A percentile compares a stretch with the other conserved stretches of the same genome.
Evolutionary conservation across 2,888 invertebrate species (phyloP).

Genomic region (Adela reaumurella): DNA sequence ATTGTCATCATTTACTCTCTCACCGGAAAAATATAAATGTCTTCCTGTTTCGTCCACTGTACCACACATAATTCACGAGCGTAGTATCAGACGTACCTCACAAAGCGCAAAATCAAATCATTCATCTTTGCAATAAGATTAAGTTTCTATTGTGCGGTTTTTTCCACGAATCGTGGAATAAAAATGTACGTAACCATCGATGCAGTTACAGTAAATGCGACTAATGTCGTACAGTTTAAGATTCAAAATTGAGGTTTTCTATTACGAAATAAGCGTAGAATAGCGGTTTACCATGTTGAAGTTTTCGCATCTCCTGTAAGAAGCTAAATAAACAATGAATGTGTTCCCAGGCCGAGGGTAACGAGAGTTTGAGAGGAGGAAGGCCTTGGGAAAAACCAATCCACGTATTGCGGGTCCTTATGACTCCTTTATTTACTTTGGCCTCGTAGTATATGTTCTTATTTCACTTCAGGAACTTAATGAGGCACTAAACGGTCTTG

Average conservation of each 20-base stretch:
- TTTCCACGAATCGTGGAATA: background rate
- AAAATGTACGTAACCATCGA: background rate
- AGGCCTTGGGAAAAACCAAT: background rate
- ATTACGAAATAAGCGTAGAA: no score
- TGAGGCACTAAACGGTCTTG: no score
- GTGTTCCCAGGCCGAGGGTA: background rate
- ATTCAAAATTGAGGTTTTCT: no score
- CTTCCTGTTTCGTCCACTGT: background rate
- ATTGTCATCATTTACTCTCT: slow-evolving; percentile 2
- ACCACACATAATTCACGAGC: no score
- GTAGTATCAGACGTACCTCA: no score
- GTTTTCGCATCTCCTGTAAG: background rate
- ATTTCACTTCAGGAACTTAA: no score
- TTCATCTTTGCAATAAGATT: no score
- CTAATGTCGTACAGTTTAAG: no score
- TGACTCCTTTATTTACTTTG: background rate
- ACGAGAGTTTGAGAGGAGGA: background rate
- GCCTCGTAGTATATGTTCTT: background rate
- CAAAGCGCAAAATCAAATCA: no score
- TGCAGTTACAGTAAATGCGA: background rate
- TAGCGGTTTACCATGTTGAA: background rate
- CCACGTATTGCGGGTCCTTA: background rate
- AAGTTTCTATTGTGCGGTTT: no score
- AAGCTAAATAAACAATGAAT: background rate
- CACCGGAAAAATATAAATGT: slow-evolving; percentile 1